Conservation (phyloP, 2,113 vertebrate genomes). For the Solea senegalensis region DNA sequence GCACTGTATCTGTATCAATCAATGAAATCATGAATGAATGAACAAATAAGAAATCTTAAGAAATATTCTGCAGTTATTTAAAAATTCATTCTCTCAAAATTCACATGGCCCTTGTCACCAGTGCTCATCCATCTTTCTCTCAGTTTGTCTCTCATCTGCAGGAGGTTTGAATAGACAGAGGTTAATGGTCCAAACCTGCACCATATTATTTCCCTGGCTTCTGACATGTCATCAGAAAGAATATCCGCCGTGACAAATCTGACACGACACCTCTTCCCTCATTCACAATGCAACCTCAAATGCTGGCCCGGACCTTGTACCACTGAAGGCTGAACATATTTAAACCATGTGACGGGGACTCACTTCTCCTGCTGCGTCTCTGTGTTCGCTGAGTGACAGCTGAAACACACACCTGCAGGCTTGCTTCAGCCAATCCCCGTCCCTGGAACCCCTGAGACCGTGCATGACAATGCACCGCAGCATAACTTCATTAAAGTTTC, state of each 20-base stretch:
- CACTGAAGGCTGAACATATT: neutral
- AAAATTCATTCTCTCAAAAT: neutral
- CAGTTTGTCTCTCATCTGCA: constrained; percentile 2
- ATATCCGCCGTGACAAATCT: constrained; percentile 16
- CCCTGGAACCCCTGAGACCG: constrained; percentile 20
- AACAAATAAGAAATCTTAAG: too few relatives aligned
- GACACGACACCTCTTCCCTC: constrained; percentile 16
- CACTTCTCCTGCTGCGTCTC: constrained; percentile 1
- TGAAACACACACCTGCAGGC: constrained; percentile 38
- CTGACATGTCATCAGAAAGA: constrained; percentile 23
- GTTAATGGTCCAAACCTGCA: constrained; percentile 6
- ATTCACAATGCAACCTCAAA: neutral
- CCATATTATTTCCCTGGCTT: constrained; percentile 48
- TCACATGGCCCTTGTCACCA: neutral
- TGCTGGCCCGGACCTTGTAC: neutral
- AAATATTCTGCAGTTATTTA: too few relatives aligned
- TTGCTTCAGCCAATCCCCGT: constrained; percentile 37
- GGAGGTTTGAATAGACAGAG: constrained; percentile 31
- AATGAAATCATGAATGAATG: too few relatives aligned
- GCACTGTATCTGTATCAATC: too few relatives aligned
- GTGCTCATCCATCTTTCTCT: neutral
- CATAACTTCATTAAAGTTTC: constrained; percentile 66
- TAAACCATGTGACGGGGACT: constrained; percentile 8
- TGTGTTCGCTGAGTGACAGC: constrained; percentile 28
- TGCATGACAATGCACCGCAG: constrained; percentile 42